A percentile compares a stretch with the other conserved stretches of the same genome.
Conservation (phyloP, 2,113 vertebrate species). For the Brachirus orientalis region DNA sequence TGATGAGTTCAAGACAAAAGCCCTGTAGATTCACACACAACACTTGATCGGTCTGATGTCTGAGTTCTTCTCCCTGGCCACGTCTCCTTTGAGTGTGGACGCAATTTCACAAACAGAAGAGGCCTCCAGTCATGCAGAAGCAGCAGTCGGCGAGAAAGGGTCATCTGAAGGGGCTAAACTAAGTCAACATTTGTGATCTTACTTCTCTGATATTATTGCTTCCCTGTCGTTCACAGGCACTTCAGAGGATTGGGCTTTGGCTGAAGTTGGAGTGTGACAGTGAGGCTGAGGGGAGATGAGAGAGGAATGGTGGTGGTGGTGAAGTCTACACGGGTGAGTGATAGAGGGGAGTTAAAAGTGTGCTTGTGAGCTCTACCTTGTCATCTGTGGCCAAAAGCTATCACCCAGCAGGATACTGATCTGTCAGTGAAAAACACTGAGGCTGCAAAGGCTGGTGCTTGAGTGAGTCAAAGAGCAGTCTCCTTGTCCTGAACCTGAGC, state of each 20-base stretch:
- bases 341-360: constrained; percentile 40
- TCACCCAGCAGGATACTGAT: constrained; percentile 39
- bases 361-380: constrained; percentile 58
- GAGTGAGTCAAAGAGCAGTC: constrained; percentile 39
- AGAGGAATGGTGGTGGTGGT: constrained; percentile 4
- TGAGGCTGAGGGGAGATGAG: background rate
- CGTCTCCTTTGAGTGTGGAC: constrained; percentile 31
- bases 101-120: constrained; percentile 13
- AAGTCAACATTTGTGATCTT: constrained; percentile 18
- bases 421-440: constrained; percentile 41
- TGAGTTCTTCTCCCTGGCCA: constrained; percentile 15
- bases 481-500: constrained; percentile 49
- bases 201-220: constrained; percentile 68
- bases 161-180: constrained; percentile 33
- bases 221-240: constrained; percentile 73
- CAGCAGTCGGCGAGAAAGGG: background rate
- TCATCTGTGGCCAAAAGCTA: constrained; percentile 26
- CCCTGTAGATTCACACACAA: constrained; percentile 62
- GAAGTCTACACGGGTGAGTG: background rate
- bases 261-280: constrained; percentile 56
- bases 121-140: constrained; percentile 3
- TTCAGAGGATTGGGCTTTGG: constrained; percentile 75
- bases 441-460: constrained; percentile 64
- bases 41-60: constrained; percentile 21
- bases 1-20: constrained; percentile 63